A percentile compares a stretch with the other conserved stretches of the same genome.
These are phyloP conservation scores for Therioaphis trifolii DNA, from an alignment of 2,888 invertebrate genomes.

Conservation along the genomic window DNA sequence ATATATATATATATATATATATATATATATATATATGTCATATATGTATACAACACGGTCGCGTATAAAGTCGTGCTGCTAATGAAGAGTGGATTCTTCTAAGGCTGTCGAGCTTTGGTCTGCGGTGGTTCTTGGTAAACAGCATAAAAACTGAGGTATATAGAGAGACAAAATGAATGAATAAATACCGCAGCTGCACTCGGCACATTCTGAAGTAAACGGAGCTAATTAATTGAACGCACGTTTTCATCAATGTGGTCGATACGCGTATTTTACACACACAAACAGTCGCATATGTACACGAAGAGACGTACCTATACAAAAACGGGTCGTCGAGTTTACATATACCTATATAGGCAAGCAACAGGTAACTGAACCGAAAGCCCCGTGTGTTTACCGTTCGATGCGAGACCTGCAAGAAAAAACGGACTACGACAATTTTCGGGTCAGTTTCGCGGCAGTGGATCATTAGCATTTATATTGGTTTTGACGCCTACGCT, in stretches of 20 bases:
- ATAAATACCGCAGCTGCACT: conserved; percentile 1
- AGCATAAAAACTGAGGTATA: neutral
- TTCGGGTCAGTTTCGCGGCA: neutral
- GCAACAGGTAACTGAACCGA: neutral
- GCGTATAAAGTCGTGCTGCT: neutral
- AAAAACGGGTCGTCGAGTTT: neutral
- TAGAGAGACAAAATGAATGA: neutral
- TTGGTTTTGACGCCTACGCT: conserved; percentile 3
- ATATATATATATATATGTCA: too few species aligned
- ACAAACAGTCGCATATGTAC: neutral
- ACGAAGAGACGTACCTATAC: neutral
- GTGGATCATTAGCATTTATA: conserved; percentile 28
- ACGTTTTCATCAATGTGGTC: neutral
- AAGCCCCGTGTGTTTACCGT: neutral
- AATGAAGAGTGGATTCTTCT: conserved; percentile 42
- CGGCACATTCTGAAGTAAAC: conserved; percentile 27
- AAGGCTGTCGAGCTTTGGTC: conserved; percentile 44
- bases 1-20: too few species aligned
- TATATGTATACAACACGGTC: neutral
- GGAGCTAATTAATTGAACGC: conserved; percentile 30
- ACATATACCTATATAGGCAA: neutral
- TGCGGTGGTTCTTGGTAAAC: conserved; percentile 15
- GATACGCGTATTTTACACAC: neutral
- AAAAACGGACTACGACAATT: neutral
- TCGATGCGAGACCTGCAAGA: neutral